A percentile compares a stretch with the other conserved stretches of the same genome.
Evolutionary conservation across 2,113 vertebrate genomes (phyloP).

Genomic region (Craseonycteris thonglongyai): DNA sequence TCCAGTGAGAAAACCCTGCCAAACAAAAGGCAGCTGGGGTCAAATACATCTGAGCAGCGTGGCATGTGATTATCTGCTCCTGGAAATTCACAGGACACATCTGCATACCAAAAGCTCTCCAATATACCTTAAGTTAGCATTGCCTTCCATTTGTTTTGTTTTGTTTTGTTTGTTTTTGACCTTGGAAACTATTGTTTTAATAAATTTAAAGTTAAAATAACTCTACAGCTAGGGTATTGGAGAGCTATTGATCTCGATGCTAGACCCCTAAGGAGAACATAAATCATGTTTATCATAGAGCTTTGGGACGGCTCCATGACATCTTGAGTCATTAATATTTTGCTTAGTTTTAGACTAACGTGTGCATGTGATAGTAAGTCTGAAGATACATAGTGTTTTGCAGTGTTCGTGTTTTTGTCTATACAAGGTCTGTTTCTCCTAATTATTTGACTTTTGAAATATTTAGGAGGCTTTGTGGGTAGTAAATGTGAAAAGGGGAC

Average conservation of each 20-base stretch:
- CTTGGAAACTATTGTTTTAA: background rate
- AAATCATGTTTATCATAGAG: background rate
- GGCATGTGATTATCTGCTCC: background rate
- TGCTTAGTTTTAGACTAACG: background rate
- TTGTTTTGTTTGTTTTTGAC: no score
- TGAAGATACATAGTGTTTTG: background rate
- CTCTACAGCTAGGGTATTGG: background rate
- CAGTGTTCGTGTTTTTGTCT: background rate
- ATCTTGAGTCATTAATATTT: background rate
- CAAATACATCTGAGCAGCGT: background rate
- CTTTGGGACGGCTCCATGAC: background rate
- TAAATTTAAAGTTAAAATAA: background rate
- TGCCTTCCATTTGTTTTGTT: background rate
- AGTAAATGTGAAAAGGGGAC: background rate
- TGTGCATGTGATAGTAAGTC: background rate
- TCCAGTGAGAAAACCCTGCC: background rate
- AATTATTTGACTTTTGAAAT: background rate
- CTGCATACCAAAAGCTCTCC: background rate
- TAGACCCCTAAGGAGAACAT: background rate
- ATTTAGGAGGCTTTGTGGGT: background rate
- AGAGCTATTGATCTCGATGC: background rate
- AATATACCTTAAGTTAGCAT: background rate
- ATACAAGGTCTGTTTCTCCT: background rate
- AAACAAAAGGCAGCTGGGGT: background rate
- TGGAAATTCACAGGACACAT: conserved; percentile 1